Conservation (phyloP, 2,113 vertebrate species). For the Seriola quinqueradiata region DNA sequence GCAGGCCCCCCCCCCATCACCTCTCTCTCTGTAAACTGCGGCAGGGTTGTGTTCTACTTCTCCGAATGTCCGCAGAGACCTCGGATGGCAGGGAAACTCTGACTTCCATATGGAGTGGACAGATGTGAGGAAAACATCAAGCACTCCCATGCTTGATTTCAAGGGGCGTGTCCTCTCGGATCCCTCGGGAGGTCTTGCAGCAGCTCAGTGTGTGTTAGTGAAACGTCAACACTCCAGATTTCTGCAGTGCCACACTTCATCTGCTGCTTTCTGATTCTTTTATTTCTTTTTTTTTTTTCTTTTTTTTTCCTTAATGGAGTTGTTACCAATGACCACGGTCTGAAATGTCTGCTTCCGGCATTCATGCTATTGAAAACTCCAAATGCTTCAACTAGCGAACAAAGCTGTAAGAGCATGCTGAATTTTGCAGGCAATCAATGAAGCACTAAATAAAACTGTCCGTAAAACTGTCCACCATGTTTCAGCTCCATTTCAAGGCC, state of each 20-base stretch:
- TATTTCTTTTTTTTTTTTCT: background rate
- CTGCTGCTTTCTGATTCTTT: background rate
- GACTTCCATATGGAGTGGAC: slow-evolving; percentile 66
- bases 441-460: slow-evolving; percentile 36
- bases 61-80: slow-evolving; percentile 37
- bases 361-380: slow-evolving; percentile 30
- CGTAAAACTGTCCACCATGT: slow-evolving; percentile 31
- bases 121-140: slow-evolving; percentile 69
- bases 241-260: background rate
- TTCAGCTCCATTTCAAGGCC: slow-evolving; percentile 53
- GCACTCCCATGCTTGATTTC: slow-evolving; percentile 53
- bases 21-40: background rate
- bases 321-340: slow-evolving; percentile 1
- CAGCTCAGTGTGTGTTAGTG: background rate
- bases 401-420: slow-evolving; percentile 1
- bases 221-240: slow-evolving; percentile 21
- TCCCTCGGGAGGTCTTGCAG: slow-evolving; percentile 25
- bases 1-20: background rate
- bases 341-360: background rate
- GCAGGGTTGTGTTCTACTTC: slow-evolving; percentile 34
- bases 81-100: slow-evolving; percentile 30
- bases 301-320: background rate
- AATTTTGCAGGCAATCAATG: slow-evolving; percentile 44
- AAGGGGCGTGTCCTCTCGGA: slow-evolving; percentile 2
- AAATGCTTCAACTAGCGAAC: background rate